Conservation (phyloP, 2,797 vertebrate genomes). For the Cephalopachus bancanus region DNA sequence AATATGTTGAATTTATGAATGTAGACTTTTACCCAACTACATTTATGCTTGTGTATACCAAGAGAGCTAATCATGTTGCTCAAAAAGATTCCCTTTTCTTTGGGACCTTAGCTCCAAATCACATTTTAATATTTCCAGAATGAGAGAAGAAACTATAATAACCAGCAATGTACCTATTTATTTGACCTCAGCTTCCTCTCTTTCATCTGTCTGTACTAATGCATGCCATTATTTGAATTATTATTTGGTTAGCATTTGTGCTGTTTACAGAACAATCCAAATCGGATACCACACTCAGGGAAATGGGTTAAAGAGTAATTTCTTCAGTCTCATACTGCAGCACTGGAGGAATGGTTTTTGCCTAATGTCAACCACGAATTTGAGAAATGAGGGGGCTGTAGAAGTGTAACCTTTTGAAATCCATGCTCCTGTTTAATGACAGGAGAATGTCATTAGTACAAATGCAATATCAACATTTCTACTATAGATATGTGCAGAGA, state of each 20-base stretch:
- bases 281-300: neutral
- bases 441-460: neutral
- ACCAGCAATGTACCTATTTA: neutral
- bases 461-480: neutral
- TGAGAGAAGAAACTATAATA: neutral
- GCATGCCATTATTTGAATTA: neutral
- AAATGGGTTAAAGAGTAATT: neutral
- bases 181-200: neutral
- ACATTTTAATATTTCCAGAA: neutral
- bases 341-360: neutral
- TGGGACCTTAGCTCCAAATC: neutral
- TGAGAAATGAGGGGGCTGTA: neutral
- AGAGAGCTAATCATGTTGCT: neutral
- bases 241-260: slow-evolving; percentile 35
- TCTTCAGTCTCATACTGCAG: neutral
- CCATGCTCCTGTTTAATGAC: neutral
- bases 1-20: neutral
- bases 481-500: neutral
- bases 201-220: neutral
- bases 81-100: neutral
- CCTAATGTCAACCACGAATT: neutral
- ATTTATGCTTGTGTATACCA: neutral
- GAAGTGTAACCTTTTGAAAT: neutral
- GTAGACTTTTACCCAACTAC: neutral
- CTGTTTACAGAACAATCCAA: neutral